Conservation (phyloP, 2,797 vertebrate species). For the Epinephelus malabaricus region DNA sequence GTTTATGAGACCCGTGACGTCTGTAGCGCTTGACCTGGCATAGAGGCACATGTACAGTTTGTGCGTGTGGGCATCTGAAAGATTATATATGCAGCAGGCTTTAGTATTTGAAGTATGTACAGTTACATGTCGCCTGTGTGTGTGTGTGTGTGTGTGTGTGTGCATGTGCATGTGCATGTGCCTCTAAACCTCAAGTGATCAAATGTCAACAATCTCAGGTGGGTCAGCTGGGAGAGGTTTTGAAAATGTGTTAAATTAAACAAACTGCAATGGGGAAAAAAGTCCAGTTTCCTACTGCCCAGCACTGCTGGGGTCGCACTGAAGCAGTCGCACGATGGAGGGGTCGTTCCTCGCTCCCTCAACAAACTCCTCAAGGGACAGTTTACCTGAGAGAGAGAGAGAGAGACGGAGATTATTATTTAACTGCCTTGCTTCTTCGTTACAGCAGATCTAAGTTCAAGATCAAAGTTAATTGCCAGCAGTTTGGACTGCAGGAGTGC, state of each 20-base stretch:
- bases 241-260: conserved; percentile 71
- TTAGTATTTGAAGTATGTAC: conserved; percentile 56
- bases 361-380: conserved; percentile 98
- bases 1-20: conserved; percentile 36
- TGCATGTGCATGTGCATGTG: conserved; percentile 34
- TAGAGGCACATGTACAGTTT: conserved; percentile 62
- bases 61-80: conserved; percentile 27
- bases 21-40: conserved; percentile 47
- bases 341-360: conserved; percentile 96
- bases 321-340: conserved; percentile 96
- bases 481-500: too few relatives aligned
- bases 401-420: not conserved
- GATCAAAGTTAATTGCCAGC: too few relatives aligned
- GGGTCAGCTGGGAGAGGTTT: conserved; percentile 57
- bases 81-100: conserved; percentile 31
- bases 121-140: conserved; percentile 28
- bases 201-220: conserved; percentile 49
- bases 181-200: conserved; percentile 58
- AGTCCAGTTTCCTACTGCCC: conserved; percentile 89
- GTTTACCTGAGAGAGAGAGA: conserved; percentile 88
- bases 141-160: conserved; percentile 23
- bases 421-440: not conserved
- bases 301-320: conserved; percentile 97
- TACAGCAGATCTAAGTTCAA: not conserved
- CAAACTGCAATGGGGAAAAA: conserved; percentile 48